Evolutionary conservation across 37 sponge, comb jelly and placozoan species (phyloP), one percentile per base, ranked within the genome.

Genomic region (Petrosia ficiformis): DNA sequence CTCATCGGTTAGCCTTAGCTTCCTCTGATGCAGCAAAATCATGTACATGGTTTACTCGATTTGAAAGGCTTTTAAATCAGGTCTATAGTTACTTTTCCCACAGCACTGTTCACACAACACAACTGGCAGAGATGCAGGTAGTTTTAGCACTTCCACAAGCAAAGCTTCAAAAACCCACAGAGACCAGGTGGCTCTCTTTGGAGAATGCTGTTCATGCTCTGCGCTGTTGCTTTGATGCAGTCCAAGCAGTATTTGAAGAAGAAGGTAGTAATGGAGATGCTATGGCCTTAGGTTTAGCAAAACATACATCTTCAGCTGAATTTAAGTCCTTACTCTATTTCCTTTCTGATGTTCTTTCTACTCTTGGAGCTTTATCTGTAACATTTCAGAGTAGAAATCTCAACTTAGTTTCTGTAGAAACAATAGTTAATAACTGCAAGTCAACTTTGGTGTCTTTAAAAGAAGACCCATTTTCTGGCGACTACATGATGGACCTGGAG

Each of bases 201-300:
- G 6, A 80, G 10, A 72, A 63, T 74, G 81, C 76, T 76, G 81
- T 77, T 14, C 34, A 57, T 80, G 69, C 44, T 10, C 44, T 80
- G 4, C 8, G 52, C 39, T 4, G 76, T 26, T 77, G 76, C 35
- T 65, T 78, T 2, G 25, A 36, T 2, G 77, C 81, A 2, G 76
- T 77, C 8, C 28, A 39, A 29, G 26, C 56, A 57, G 76, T 77
- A 4, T 39, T 37, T 58, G 48, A 71, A 44, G 58, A 77, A 42
- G 81, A n/a, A n/a, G n/a, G n/a, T n/a, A n/a, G n/a, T n/a, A n/a
- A n/a, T n/a, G n/a, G n/a, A n/a, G n/a, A n/a, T n/a, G n/a, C n/a
- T n/a, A n/a, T n/a, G n/a, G n/a, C n/a, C n/a, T n/a, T n/a, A n/a
- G n/a, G n/a, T n/a, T 60, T 48, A 33, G 59, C 8, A 73, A 80